A percentile compares a stretch with the other conserved stretches of the same genome.
phyloP scores from a whole-genome alignment of 2,113 vertebrate species.

The Ceyx melanurus region DNA sequence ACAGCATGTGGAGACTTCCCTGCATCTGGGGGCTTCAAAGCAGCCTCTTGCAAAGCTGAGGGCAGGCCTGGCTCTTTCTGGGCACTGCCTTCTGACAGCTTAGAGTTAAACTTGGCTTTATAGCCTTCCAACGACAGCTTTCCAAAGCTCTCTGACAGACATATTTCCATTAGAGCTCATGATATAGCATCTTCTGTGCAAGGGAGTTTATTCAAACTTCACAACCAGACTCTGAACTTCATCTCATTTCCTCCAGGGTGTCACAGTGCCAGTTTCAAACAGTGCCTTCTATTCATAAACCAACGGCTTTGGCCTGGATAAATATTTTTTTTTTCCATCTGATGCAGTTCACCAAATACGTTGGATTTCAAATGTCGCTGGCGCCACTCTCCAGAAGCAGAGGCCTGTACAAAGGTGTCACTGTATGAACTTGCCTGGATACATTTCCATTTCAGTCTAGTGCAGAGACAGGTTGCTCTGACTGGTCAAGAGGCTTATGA shows the following conservation, averaged over 20 bases:
- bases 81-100: neutral
- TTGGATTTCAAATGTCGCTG: conserved; percentile 19
- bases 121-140: neutral
- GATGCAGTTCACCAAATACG: neutral
- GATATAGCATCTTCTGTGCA: conserved; percentile 35
- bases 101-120: conserved; percentile 30
- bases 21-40: neutral
- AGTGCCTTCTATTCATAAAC: conserved; percentile 52
- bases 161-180: conserved; percentile 46
- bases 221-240: conserved; percentile 60
- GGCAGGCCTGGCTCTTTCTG: neutral
- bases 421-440: neutral
- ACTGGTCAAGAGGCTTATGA: neutral
- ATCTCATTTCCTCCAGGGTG: conserved; percentile 52
- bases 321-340: neutral
- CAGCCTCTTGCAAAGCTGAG: neutral
- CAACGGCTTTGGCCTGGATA: neutral
- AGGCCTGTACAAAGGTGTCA: neutral
- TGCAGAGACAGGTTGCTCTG: neutral
- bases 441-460: neutral
- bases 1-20: neutral
- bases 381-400: neutral
- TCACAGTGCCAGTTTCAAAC: conserved; percentile 50
- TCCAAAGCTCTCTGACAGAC: conserved; percentile 44
- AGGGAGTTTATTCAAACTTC: conserved; percentile 43